Conservation (phyloP, 92 coral and sea anemone genomes). For the Umimayanthus chanpuru region DNA sequence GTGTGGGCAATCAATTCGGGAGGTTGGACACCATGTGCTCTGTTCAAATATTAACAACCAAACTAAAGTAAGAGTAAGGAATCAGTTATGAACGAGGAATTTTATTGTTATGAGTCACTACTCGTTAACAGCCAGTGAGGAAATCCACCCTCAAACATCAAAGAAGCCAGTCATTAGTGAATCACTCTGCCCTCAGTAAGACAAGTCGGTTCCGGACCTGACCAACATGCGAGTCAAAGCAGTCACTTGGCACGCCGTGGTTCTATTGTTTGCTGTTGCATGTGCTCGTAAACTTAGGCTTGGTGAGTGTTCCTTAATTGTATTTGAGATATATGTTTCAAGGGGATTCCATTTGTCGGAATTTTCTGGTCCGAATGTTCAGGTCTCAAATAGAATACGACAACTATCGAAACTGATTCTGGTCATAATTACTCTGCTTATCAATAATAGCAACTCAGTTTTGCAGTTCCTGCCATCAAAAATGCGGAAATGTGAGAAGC, state of each 20-base stretch:
- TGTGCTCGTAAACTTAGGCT: neutral
- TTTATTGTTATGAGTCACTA: constrained; percentile 2
- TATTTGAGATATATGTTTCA: too few species aligned
- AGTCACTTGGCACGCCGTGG: neutral
- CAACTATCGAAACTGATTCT: neutral
- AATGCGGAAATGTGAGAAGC: neutral
- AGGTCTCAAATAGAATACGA: neutral
- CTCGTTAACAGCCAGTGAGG: neutral
- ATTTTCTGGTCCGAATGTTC: neutral
- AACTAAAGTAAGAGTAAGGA: neutral
- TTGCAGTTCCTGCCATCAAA: too few species aligned
- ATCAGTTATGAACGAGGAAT: neutral
- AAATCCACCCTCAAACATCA: neutral
- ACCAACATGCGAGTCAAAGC: neutral
- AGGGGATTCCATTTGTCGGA: too few species aligned
- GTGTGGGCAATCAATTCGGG: neutral
- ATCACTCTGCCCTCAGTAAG: neutral
- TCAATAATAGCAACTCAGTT: neutral
- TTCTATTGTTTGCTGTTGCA: neutral
- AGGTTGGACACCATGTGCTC: neutral
- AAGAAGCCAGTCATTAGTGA: neutral
- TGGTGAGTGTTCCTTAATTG: neutral
- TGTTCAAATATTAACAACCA: constrained; percentile 10
- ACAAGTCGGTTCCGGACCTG: neutral
- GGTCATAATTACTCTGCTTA: neutral